A percentile compares a stretch with the other conserved stretches of the same genome.
phyloP scores from a whole-genome alignment of 2,797 vertebrate genomes.

The Eulemur mongoz region DNA sequence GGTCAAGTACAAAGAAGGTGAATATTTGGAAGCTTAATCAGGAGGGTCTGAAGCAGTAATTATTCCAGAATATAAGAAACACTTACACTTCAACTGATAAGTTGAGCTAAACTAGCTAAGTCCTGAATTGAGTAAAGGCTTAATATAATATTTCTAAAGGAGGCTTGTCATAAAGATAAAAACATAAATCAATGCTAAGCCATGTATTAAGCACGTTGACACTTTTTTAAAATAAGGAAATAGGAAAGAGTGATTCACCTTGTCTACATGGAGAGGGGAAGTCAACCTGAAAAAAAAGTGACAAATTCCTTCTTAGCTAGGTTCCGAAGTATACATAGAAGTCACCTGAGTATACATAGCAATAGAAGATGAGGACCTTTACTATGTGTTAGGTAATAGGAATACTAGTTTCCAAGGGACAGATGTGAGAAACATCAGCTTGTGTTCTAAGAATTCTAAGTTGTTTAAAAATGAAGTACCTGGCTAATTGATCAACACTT shows the following conservation, averaged over 20 bases:
- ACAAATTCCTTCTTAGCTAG: not conserved
- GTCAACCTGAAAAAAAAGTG: not conserved
- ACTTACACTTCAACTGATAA: not conserved
- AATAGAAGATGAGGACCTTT: not conserved
- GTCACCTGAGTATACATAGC: not conserved
- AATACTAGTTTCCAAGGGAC: not conserved
- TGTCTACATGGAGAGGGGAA: not conserved
- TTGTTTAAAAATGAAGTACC: not conserved
- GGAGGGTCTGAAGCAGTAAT: not conserved
- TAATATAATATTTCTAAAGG: not conserved
- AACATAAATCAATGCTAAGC: not conserved
- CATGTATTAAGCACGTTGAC: not conserved
- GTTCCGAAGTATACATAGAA: not conserved
- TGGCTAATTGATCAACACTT: too few species aligned
- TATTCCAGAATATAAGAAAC: not conserved
- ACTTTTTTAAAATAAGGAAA: not conserved
- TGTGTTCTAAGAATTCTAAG: not conserved
- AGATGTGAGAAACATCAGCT: not conserved
- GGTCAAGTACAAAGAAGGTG: not conserved
- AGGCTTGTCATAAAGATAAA: not conserved
- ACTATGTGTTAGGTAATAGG: not conserved
- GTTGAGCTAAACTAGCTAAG: not conserved
- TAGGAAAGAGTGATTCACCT: not conserved
- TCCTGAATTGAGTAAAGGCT: not conserved
- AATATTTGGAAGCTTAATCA: not conserved